A percentile compares a stretch with the other conserved stretches of the same genome.
Conservation (phyloP, 2,888 invertebrate species). For the Chrysopilus asiliformis region DNA sequence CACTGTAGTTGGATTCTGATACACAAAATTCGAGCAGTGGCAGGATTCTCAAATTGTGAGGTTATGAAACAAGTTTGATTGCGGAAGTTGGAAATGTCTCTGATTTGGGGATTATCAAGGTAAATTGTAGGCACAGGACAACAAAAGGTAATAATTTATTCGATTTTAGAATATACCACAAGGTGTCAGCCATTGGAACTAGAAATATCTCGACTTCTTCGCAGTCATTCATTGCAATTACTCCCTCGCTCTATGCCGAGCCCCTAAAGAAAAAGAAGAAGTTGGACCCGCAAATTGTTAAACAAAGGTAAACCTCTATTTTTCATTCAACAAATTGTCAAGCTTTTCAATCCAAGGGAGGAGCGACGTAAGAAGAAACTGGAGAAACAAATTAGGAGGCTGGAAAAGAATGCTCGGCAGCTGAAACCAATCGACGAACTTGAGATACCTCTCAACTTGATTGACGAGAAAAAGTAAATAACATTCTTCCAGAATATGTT, state of each 20-base stretch:
- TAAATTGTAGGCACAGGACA: too few species aligned
- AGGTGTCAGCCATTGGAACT: background rate
- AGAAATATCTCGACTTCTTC: constrained; percentile 2
- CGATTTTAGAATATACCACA: too few species aligned
- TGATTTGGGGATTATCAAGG: too few species aligned
- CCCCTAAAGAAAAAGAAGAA: constrained; percentile 84
- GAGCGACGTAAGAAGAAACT: constrained; percentile 68
- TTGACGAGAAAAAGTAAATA: constrained; percentile 49
- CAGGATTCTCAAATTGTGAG: too few species aligned
- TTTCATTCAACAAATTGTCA: too few species aligned
- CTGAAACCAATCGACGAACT: constrained; percentile 84
- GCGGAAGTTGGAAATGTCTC: too few species aligned
- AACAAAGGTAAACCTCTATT: too few species aligned
- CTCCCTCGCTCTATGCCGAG: constrained; percentile 45
- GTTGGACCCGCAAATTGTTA: constrained; percentile 66
- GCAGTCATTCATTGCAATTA: constrained; percentile 8
- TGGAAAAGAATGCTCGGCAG: constrained; percentile 69
- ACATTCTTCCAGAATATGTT: background rate
- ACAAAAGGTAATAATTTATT: too few species aligned
- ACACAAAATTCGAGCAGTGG: too few species aligned
- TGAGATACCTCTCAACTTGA: constrained; percentile 54
- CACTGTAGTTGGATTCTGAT: too few species aligned
- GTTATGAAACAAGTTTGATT: too few species aligned
- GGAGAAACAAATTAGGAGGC: constrained; percentile 70
- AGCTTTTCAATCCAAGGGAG: too few species aligned